phyloP scores from a whole-genome alignment of 2,888 invertebrate genomes.

The Cephalotes varians region DNA sequence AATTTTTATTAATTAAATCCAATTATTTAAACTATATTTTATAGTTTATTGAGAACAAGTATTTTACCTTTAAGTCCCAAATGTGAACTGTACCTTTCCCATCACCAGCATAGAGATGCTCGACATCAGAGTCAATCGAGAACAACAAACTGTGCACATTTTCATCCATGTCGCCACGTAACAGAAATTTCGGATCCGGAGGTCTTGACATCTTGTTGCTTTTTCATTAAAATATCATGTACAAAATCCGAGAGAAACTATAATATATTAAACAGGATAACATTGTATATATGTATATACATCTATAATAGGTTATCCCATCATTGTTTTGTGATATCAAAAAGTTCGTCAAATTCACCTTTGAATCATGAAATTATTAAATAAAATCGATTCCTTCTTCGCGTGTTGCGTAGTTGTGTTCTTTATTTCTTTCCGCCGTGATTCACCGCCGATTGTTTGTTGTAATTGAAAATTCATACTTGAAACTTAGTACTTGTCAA shows the following conservation, averaged over 20 bases:
- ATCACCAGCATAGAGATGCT: constrained; percentile 91
- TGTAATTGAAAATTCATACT: neutral
- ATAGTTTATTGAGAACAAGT: neutral
- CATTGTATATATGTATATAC: neutral
- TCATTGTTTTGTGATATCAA: neutral
- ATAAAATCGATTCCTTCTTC: neutral
- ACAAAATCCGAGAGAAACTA: neutral
- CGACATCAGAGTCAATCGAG: constrained; percentile 78
- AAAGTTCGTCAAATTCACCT: neutral
- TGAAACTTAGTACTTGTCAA: neutral
- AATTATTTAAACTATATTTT: neutral
- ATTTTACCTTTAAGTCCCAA: constrained; percentile 92
- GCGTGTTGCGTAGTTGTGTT: no score
- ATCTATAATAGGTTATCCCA: neutral
- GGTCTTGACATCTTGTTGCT: constrained; percentile 89
- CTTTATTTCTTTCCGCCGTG: neutral
- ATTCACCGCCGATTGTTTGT: neutral
- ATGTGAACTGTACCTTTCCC: constrained; percentile 91
- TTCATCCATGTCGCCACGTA: constrained; percentile 90
- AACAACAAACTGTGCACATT: constrained; percentile 91
- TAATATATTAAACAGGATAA: neutral
- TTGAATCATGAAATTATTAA: neutral
- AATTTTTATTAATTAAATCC: constrained; percentile 5
- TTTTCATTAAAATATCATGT: neutral
- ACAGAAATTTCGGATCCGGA: constrained; percentile 92